These are phyloP conservation scores for Neosalanx taihuensis DNA, from an alignment of 2,797 vertebrate species.

Conservation along the genomic window DNA sequence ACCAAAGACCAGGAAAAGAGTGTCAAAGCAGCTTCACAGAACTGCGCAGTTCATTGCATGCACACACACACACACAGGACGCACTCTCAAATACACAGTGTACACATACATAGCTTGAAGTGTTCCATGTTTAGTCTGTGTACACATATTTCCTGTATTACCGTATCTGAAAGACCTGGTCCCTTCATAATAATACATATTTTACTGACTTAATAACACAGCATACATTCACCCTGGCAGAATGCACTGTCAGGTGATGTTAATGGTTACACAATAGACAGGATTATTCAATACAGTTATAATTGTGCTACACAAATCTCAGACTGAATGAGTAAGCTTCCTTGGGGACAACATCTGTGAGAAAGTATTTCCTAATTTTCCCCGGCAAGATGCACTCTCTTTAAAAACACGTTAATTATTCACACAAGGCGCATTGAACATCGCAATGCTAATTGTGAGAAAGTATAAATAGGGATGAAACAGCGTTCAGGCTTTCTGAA, in stretches of 20 bases:
- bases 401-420: background rate
- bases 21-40: background rate
- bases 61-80: conserved; percentile 1
- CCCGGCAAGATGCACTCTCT: background rate
- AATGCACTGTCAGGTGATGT: background rate
- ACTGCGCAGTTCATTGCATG: background rate
- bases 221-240: background rate
- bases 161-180: background rate
- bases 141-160: background rate
- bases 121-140: background rate
- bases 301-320: background rate
- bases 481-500: background rate
- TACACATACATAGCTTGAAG: background rate
- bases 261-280: background rate
- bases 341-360: background rate
- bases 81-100: background rate
- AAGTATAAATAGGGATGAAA: conserved; percentile 4
- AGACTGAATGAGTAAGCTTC: background rate
- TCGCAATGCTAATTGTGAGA: background rate
- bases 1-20: background rate
- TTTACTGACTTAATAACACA: background rate
- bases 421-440: background rate
- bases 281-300: background rate
- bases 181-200: background rate
- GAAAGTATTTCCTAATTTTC: background rate